Base-by-base conservation (phyloP, 2,888 invertebrate genomes). In the Leucophenga maculata region DNA sequence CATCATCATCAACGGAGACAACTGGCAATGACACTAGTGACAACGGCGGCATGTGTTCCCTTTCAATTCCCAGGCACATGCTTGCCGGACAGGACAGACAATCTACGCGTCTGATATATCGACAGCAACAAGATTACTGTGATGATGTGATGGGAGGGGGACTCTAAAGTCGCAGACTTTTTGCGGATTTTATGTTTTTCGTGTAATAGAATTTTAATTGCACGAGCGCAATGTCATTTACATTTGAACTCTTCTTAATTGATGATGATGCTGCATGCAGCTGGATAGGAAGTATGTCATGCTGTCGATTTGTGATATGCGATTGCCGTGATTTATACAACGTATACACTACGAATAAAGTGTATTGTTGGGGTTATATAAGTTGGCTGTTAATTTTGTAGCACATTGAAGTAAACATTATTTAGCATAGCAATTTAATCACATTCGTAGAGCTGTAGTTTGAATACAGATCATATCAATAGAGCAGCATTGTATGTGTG, bases 1-100 rank as follows among this genome's bases (percentile, higher is more conserved):
- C 82, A 16, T n/a, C 50, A 14, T n/a, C 50, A 13, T 50, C 50
- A 50, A 18, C 18, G 16, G 50, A 16, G 50, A 50, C 50, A 16
- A 50, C n/a, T 50, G 6, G 50, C 13, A 16, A 18, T n/a, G 50
- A 50, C 18, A 39, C 39, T 39, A 39, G 39, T 39, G 39, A 39
- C 39, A 39, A 39, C 39, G 11, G 50, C 50, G 50, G 50, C 16
- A 11, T 50, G 50, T 50, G 50, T 18, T 50, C 16, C 39, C 39
- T 39, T 39, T 39, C 39, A 39, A 39, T 39, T 39, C 50, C 50
- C 50, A 18, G 16, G 50, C 50, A 18, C 50, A 50, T 50, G 1
- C 50, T 4, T 50, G n/a, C 16, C 50, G 50, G 39, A 39, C 32
- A 32, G 32, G 32, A 32, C 8, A 39, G 50, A 6, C 50, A 50